These are phyloP conservation scores for Reinhardtius hippoglossoides DNA, from an alignment of 2,113 vertebrate species.

Conservation along the genomic window DNA sequence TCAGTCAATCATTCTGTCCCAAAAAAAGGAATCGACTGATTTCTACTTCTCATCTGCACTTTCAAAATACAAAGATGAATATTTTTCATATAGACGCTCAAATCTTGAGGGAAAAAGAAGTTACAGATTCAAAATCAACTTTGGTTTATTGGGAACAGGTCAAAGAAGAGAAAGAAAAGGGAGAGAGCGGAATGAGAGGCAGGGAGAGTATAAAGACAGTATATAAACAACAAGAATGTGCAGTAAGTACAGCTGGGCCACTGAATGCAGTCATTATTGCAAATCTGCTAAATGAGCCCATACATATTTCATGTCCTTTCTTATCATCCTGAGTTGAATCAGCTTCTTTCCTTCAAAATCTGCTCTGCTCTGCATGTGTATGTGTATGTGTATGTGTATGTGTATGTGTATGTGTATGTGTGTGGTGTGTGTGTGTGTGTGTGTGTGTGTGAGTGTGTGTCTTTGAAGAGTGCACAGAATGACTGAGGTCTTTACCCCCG, in stretches of 20 bases:
- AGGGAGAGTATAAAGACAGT: not conserved
- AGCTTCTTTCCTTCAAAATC: not conserved
- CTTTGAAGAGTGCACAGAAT: conserved; percentile 14
- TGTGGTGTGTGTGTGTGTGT: conserved; percentile 1
- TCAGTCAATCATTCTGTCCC: conserved; percentile 43
- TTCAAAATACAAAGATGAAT: too few species aligned
- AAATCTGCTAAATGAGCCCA: not conserved
- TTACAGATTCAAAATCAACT: too few species aligned
- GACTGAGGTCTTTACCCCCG: conserved; percentile 30
- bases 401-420: not conserved
- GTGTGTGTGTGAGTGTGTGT: not conserved
- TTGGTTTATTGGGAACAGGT: too few species aligned
- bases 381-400: conserved; percentile 1
- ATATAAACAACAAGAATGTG: not conserved
- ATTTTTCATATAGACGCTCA: not conserved
- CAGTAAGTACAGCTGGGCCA: not conserved
- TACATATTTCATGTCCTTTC: not conserved
- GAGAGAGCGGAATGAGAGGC: not conserved
- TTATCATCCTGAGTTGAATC: not conserved
- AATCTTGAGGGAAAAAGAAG: too few species aligned
- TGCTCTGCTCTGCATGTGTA: conserved; percentile 6
- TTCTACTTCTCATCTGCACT: too few species aligned
- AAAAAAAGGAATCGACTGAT: too few species aligned
- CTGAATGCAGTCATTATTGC: too few species aligned
- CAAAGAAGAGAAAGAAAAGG: too few species aligned